A percentile compares a stretch with the other conserved stretches of the same genome.
These are phyloP conservation scores for Ivindomyrus marchei DNA, from an alignment of 2,113 vertebrate species.

Conservation along the genomic window DNA sequence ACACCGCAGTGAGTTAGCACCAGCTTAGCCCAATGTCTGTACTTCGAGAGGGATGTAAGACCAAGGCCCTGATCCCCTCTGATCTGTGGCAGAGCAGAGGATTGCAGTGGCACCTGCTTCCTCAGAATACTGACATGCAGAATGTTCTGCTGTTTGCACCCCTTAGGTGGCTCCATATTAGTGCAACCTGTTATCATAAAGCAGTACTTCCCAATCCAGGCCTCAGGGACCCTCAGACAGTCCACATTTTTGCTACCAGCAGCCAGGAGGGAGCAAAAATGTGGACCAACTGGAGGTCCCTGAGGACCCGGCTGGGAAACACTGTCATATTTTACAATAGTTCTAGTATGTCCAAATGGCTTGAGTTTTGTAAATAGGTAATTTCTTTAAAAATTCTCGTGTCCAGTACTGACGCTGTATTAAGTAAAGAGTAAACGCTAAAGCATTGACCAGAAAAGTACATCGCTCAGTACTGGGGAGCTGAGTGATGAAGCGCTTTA, in stretches of 20 bases:
- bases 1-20: background rate
- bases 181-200: background rate
- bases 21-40: background rate
- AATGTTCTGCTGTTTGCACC: background rate
- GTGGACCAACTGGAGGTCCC: background rate
- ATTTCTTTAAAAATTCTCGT: background rate
- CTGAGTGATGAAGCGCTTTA: background rate
- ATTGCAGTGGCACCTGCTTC: background rate
- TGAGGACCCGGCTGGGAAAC: background rate
- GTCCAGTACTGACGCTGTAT: background rate
- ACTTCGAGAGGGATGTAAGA: background rate
- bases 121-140: background rate
- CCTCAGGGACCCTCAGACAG: background rate
- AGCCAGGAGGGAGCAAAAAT: background rate
- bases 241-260: background rate
- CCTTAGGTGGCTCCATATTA: background rate
- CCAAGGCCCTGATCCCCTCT: background rate
- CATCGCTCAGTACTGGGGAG: background rate
- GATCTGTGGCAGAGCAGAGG: background rate
- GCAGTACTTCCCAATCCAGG: background rate
- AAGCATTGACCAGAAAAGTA: background rate
- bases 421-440: background rate
- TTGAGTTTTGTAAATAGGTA: background rate
- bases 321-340: background rate
- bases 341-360: background rate